Base-by-base conservation (phyloP, 2,888 invertebrate species). In the Eudasyphora cyanicolor region DNA sequence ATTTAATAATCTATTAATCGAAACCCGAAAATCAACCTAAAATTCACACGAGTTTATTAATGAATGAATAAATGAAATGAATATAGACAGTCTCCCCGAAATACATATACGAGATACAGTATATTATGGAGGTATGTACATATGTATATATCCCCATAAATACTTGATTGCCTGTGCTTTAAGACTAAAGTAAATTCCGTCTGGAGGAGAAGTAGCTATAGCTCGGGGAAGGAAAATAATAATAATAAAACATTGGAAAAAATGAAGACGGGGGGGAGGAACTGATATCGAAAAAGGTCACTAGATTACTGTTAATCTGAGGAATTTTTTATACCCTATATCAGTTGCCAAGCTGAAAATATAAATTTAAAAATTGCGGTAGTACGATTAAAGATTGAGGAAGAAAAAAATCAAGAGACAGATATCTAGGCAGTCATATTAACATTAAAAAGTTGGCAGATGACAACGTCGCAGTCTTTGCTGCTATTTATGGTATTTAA, bases 21-120 rank as follows among this genome's bases (percentile, higher is more conserved):
- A n/a, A 45, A 45, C 2, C n/a, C 14, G 12, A 45, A n/a, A 45
- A 45, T 45, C n/a, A 45, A 45, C 57, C 24, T 54, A 54, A 57
- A 57, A 57, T 57, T 57, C 57, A 27, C 57, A 57, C 57, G 57
- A 57, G 27, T 57, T 57, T 57, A n/a, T n/a, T n/a, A 57, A 57
- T 57, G 57, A 57, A 57, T 57, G 57, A 57, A 57, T 27, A 12
- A 2, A 45, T 1, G n/a, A 45, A n/a, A 45, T 4, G 45, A 45
- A 45, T n/a, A 12, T 6, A 32, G 8, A 32, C 32, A 32, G 8
- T 4, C 5, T 32, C 32, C 32, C 4, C 32, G n/a, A n/a, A 32
- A 6, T 8, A 32, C 32, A 32, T 32, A 32, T 32, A 32, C 32
- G 4, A 32, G 32, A 14, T 14, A 2, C 5, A 14, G 38, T 14